Evolutionary conservation across 2,113 vertebrate genomes (phyloP).

Genomic region (Clarias gariepinus): DNA sequence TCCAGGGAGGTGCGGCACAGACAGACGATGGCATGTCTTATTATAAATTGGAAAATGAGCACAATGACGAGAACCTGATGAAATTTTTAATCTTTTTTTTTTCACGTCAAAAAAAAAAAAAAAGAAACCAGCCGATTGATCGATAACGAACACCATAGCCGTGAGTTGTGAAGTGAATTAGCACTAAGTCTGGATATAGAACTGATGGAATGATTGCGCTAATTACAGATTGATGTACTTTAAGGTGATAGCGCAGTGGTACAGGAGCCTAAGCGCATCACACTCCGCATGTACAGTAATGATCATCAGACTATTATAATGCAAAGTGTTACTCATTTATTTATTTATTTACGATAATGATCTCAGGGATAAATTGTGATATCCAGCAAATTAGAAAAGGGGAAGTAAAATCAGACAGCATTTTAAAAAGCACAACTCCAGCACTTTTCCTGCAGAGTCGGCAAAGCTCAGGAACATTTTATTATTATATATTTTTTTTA

Average conservation of each 20-base stretch:
- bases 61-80: background rate
- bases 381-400: constrained; percentile 1
- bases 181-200: background rate
- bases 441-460: constrained; percentile 25
- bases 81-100: background rate
- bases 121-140: background rate
- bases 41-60: constrained; percentile 24
- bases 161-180: background rate
- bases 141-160: background rate
- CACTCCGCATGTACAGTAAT: background rate
- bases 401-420: background rate
- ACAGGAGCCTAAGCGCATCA: background rate
- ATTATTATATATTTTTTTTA: background rate
- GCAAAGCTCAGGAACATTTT: background rate
- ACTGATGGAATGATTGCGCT: background rate
- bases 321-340: constrained; percentile 4
- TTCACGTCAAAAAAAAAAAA: background rate
- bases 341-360: background rate
- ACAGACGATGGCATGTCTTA: background rate
- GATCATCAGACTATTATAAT: background rate
- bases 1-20: background rate
- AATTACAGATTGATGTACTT: background rate
- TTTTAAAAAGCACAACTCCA: constrained; percentile 31
- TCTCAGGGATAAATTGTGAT: background rate
- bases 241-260: background rate